Evolutionary conservation across 2,888 invertebrate species (phyloP), one percentile per base, ranked within the genome.

Genomic region (Heliconius cydno): DNA sequence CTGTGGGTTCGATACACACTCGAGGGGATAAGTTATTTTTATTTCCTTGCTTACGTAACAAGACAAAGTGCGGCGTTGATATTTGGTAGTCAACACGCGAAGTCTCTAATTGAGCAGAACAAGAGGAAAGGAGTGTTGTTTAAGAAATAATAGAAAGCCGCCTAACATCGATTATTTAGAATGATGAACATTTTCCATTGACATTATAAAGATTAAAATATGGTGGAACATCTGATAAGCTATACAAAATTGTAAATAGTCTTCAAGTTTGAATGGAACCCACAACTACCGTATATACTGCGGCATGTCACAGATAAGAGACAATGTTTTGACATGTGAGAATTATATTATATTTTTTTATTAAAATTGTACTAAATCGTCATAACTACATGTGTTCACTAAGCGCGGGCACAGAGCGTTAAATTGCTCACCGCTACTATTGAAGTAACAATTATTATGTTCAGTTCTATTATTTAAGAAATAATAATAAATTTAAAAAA

Each of bases 371-470:
- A 63, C 65, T 65, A 75, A 75, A 46, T 63, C 28, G 63, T 65
- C 19, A 75, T 75, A 75, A 75, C 65, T 22, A 75, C 41, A 15
- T 15, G 15, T 75, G 75, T 75, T 25, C 15, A 65, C 28, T 74
- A 74, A 65, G 15, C 41, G 41, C 25, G 65, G 12, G 25, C 41
- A 28, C 9, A 41, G 25, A 41, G 28, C 63, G 38, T 74, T 74
- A 74, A 75, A 75, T 75, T 75, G 41, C 75, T 75, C 2, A 15
- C 5, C 63, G 41, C 38, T 75, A 75, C 65, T 65, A 65, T 75
- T 41, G 65, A 19, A 25, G 38, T 15, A 6, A 63, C 1, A 9
- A 67, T 34, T 34, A 34, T 67, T 3, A 19, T 67, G 19, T 1
- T 67, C 10, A 67, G 19, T 30, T 34, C 2, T 25, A 63, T 63